Conservation (phyloP, 2,797 vertebrate genomes). For the Manis pentadactyla region DNA sequence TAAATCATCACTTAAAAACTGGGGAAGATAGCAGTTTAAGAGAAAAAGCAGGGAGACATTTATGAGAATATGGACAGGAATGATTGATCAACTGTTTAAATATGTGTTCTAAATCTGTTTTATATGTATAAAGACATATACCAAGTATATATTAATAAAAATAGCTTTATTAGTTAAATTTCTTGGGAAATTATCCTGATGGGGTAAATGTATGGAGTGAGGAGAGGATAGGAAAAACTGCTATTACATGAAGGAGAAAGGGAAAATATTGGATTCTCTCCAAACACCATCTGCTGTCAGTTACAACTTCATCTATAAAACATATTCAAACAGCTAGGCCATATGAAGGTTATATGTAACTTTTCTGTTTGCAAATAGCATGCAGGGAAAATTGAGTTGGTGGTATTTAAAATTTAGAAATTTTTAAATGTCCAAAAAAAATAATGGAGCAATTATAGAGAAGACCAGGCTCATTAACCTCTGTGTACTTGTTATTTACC, state of each 20-base stretch:
- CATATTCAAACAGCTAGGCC: constrained; percentile 52
- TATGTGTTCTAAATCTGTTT: background rate
- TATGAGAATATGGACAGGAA: background rate
- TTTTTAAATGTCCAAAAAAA: background rate
- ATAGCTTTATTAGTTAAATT: background rate
- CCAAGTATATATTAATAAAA: background rate
- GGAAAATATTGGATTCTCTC: constrained; percentile 52
- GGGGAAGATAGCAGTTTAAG: background rate
- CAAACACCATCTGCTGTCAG: constrained; percentile 72
- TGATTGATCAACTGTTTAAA: background rate
- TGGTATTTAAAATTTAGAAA: background rate
- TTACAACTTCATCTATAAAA: constrained; percentile 73
- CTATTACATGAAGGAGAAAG: constrained; percentile 48
- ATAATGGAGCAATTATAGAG: background rate
- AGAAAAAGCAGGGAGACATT: background rate
- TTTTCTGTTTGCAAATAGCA: constrained; percentile 63
- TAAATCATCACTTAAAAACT: background rate
- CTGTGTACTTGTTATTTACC: background rate
- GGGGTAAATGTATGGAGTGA: background rate
- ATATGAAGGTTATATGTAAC: constrained; percentile 60
- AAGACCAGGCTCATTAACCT: background rate
- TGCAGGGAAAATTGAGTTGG: background rate
- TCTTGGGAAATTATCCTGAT: constrained; percentile 21
- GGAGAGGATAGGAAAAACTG: background rate
- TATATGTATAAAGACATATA: background rate